Evolutionary conservation across 2,888 invertebrate genomes (phyloP), one percentile per base, ranked within the genome.

Genomic region (Cheiracanthium punctorium): DNA sequence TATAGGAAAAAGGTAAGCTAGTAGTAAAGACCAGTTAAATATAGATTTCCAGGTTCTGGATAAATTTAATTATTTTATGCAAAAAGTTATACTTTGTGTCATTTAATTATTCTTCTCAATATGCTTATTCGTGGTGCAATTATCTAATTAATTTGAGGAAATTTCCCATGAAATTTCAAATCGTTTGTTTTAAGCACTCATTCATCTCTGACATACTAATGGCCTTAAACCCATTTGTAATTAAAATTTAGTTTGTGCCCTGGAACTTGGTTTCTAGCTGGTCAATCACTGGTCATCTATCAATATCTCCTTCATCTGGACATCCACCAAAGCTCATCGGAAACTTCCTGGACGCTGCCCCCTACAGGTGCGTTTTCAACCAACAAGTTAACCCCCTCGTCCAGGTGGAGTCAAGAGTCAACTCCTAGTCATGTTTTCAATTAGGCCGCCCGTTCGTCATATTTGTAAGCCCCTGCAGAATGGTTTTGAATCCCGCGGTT

Each of bases 361-460:
- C 28, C 70, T 58, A 82, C 76, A 82, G 82, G 76, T 76, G 82
- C 12, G n/a, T 5, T 20, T 30, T 7, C 4, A 30, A 37, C 30
- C 69, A 41, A 29, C 30, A 71, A 65, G 10, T 67, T 77, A 33
- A 67, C 48, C 77, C 70, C 71, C 76, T 30, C 43, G 73, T 48
- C 84, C 84, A 84, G 84, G 84, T 84, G 84, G 77, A 77, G 84
- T 82, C 81, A 81, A 82, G 75, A 75, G 75, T 82, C 82, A 76
- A 65, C 52, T 71, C 48, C 69, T 43, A 76, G 80, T 69, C 80
- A 74, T 85, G 85, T 74, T 85, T 85, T 85, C 85, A 80, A 85
- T 85, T 85, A 85, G 85, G 29, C 2, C 65, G 75, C 58, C 69
- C 77, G 72, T 67, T 84, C 73, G 77, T 73, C 84, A 73, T 79